These are phyloP conservation scores for Egretta garzetta DNA, from an alignment of 2,113 vertebrate genomes.

Conservation along the genomic window DNA sequence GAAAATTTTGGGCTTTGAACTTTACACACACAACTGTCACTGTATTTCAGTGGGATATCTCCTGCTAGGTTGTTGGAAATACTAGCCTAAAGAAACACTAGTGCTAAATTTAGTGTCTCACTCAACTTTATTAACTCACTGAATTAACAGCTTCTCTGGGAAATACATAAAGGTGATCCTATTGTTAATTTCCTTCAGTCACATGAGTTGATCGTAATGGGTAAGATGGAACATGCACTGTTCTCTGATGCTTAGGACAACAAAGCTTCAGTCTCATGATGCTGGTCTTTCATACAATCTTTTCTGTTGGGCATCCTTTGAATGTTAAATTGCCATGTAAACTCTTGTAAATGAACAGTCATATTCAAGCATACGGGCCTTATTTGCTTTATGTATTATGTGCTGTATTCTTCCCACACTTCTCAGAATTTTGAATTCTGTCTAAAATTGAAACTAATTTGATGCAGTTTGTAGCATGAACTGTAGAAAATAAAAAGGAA, in stretches of 20 bases:
- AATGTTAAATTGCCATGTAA: neutral
- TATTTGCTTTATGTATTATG: neutral
- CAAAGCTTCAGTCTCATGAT: neutral
- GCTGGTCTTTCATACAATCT: neutral
- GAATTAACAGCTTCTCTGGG: neutral
- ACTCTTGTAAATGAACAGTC: neutral
- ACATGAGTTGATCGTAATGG: accelerated
- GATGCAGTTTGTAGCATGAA: neutral
- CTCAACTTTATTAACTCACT: neutral
- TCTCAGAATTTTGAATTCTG: neutral
- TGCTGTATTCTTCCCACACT: neutral
- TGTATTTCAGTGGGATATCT: neutral
- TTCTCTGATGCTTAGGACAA: neutral
- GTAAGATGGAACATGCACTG: neutral
- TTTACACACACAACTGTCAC: accelerated
- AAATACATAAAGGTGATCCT: neutral
- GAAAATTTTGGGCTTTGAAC: neutral
- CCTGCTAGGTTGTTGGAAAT: neutral
- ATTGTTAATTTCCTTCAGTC: neutral
- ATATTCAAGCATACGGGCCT: neutral
- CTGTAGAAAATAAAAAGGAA: neutral
- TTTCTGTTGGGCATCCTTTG: neutral
- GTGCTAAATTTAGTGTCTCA: neutral
- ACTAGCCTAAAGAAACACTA: neutral
- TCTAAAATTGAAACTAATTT: neutral